phyloP scores from a whole-genome alignment of 2,797 vertebrate genomes.

The Acipenser oxyrinchus region DNA sequence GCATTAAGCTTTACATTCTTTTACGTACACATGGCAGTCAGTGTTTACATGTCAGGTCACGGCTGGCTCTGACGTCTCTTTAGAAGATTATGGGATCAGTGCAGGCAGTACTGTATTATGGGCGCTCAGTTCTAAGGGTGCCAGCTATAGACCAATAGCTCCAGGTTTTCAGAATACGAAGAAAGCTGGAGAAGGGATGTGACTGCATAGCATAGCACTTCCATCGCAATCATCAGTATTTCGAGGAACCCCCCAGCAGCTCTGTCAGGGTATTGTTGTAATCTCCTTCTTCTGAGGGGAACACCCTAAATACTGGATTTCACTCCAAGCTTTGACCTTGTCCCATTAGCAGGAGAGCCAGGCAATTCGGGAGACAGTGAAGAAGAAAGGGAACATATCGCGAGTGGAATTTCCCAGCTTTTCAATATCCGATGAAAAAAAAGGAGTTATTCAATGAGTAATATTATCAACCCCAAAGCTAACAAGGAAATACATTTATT shows the following conservation, averaged over 20 bases:
- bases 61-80: slow-evolving; percentile 29
- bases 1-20: too few relatives aligned
- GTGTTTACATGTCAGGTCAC: slow-evolving; percentile 14
- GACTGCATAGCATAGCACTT: slow-evolving; percentile 20
- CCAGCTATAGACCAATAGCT: too few relatives aligned
- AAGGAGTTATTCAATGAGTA: too few relatives aligned
- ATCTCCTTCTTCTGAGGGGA: slow-evolving; percentile 13
- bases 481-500: too few relatives aligned
- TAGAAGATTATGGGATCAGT: slow-evolving; percentile 18
- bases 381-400: too few relatives aligned
- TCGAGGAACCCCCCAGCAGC: slow-evolving; percentile 12
- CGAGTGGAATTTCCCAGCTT: too few relatives aligned
- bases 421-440: too few relatives aligned
- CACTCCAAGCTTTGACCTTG: slow-evolving; percentile 14
- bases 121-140: too few relatives aligned
- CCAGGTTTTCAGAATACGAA: too few relatives aligned
- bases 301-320: slow-evolving; percentile 14
- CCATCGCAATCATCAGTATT: slow-evolving; percentile 14
- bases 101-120: neutral
- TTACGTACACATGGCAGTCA: slow-evolving; percentile 13
- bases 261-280: slow-evolving; percentile 14
- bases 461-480: too few relatives aligned
- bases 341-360: neutral
- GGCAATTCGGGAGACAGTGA: too few relatives aligned
- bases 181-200: slow-evolving; percentile 17